phyloP scores from a whole-genome alignment of 1,140 invertebrate species.

The Penaeus chinensis region DNA sequence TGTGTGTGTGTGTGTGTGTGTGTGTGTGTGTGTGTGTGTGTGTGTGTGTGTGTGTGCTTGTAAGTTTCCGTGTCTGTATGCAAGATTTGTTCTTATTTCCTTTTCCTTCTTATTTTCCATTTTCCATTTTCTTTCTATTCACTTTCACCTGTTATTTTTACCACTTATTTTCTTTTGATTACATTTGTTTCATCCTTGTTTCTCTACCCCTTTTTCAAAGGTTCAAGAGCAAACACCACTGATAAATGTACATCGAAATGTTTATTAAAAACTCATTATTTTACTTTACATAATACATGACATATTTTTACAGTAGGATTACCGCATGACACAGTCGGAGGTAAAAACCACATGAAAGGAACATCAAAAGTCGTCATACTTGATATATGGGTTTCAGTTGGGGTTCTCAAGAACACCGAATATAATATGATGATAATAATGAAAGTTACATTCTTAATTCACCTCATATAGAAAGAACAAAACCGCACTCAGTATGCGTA shows the following conservation, averaged over 20 bases:
- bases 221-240: neutral
- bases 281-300: conserved; percentile 58
- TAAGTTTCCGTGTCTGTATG: too few relatives aligned
- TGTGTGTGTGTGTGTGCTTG: neutral
- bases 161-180: too few relatives aligned
- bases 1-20: too few relatives aligned
- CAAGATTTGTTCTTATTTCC: too few relatives aligned
- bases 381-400: conserved; percentile 52
- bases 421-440: conserved; percentile 59
- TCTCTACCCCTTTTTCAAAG: too few relatives aligned
- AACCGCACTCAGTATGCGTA: conserved; percentile 56
- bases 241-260: conserved; percentile 56
- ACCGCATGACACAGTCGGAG: conserved; percentile 48
- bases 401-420: conserved; percentile 57
- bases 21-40: too few relatives aligned
- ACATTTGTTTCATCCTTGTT: too few relatives aligned
- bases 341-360: conserved; percentile 60
- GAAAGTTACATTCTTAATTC: conserved; percentile 57
- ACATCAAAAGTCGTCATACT: conserved; percentile 55
- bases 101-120: too few relatives aligned
- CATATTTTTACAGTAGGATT: conserved; percentile 54
- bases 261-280: conserved; percentile 58
- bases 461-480: conserved; percentile 59
- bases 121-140: too few relatives aligned
- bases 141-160: too few relatives aligned